Conservation (phyloP, 2,888 invertebrate genomes). For the Junonia oenone region DNA sequence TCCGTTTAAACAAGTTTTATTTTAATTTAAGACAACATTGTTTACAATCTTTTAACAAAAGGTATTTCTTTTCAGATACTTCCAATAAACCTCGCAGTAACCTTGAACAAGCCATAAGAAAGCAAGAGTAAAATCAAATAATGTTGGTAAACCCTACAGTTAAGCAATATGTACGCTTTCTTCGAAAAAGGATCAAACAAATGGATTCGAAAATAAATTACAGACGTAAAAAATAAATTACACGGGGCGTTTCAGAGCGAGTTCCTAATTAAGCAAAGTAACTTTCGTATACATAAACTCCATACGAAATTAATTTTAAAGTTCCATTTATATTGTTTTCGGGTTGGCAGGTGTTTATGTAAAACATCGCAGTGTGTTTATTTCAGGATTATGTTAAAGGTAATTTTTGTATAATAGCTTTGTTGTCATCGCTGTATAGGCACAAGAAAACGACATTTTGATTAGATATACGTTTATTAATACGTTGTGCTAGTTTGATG, state of each 20-base stretch:
- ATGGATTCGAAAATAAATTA: background rate
- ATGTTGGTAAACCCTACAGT: background rate
- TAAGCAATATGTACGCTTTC: background rate
- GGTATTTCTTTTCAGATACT: background rate
- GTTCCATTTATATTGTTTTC: background rate
- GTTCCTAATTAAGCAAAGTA: background rate
- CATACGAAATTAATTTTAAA: background rate
- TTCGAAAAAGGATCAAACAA: background rate
- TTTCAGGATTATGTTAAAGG: no score
- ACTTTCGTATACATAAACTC: background rate
- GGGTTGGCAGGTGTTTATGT: background rate
- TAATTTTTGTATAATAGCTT: no score
- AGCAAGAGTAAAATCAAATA: background rate
- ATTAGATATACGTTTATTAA: no score
- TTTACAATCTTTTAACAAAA: background rate
- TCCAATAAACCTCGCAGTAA: background rate
- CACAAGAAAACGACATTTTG: no score
- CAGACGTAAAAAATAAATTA: background rate
- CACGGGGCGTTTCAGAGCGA: background rate
- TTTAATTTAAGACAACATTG: no score
- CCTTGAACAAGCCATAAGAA: background rate
- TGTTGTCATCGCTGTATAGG: no score
- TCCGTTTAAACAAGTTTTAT: no score
- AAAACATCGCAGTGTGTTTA: background rate
- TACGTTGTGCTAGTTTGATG: no score